Conservation (phyloP, 2,113 vertebrate species). For the Pipa parva region DNA sequence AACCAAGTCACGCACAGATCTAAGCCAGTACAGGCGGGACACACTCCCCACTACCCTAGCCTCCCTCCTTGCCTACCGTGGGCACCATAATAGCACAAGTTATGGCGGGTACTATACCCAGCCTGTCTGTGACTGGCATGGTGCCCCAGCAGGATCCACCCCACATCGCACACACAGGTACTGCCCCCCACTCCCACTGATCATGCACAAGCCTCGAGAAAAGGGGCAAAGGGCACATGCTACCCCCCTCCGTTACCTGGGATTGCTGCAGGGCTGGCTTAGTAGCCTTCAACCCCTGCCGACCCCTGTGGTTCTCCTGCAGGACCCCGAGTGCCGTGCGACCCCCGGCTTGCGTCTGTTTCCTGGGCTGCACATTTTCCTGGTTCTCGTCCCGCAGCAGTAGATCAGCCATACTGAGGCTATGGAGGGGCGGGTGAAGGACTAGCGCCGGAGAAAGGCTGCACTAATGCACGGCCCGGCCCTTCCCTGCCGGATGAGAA, state of each 20-base stretch:
- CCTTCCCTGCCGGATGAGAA: neutral
- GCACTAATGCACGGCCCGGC: neutral
- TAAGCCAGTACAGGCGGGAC: too few relatives aligned
- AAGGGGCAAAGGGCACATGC: too few relatives aligned
- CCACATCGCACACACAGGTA: too few relatives aligned
- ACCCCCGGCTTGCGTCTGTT: conserved; percentile 32
- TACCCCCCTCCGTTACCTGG: neutral
- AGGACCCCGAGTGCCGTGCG: conserved; percentile 73
- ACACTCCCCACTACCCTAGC: too few relatives aligned
- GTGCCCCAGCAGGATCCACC: too few relatives aligned
- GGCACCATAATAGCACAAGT: too few relatives aligned
- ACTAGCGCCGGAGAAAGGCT: neutral
- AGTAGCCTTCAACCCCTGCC: neutral
- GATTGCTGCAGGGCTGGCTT: neutral
- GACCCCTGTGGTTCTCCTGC: conserved; percentile 59
- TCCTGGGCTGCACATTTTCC: conserved; percentile 73
- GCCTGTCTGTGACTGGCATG: too few relatives aligned
- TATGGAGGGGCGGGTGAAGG: conserved; percentile 6
- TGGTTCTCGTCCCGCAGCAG: conserved; percentile 68
- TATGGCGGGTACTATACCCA: too few relatives aligned
- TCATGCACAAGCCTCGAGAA: too few relatives aligned
- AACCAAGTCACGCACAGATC: too few relatives aligned
- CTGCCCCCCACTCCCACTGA: too few relatives aligned
- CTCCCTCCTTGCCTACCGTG: too few relatives aligned
- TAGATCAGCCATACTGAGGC: conserved; percentile 50